Conservation (phyloP, 2,113 vertebrate species). For the Junco hyemalis region DNA sequence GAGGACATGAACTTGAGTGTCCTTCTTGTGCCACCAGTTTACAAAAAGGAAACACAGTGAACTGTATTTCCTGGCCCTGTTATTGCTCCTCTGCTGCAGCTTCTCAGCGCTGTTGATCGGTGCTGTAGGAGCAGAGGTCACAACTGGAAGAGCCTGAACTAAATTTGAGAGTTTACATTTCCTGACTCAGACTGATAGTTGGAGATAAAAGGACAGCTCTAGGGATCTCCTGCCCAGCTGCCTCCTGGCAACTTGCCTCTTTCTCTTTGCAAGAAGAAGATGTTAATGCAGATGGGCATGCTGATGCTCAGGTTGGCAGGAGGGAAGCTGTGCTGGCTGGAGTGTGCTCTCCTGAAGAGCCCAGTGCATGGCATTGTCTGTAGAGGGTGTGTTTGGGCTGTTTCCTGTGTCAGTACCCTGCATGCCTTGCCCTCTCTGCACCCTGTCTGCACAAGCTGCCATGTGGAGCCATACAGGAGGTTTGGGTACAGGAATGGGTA, state of each 20-base stretch:
- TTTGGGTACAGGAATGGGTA: not conserved
- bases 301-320: not conserved
- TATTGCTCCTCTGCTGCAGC: not conserved
- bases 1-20: not conserved
- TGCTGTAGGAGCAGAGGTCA: not conserved
- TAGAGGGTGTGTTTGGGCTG: not conserved
- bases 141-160: not conserved
- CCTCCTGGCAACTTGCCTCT: constrained; percentile 20
- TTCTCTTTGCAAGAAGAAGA: not conserved
- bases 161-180: not conserved
- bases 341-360: not conserved
- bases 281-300: not conserved
- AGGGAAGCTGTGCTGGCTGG: not conserved
- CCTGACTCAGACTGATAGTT: not conserved
- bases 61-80: not conserved
- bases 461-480: not conserved
- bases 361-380: not conserved
- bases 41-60: fast-evolving
- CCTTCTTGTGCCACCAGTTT: not conserved
- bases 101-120: fast-evolving
- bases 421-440: not conserved
- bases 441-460: not conserved
- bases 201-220: constrained; percentile 13
- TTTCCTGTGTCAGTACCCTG: not conserved
- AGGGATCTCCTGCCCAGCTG: constrained; percentile 7